Evolutionary conservation across 2,113 vertebrate species (phyloP).

Genomic region (Ranitomeya variabilis): DNA sequence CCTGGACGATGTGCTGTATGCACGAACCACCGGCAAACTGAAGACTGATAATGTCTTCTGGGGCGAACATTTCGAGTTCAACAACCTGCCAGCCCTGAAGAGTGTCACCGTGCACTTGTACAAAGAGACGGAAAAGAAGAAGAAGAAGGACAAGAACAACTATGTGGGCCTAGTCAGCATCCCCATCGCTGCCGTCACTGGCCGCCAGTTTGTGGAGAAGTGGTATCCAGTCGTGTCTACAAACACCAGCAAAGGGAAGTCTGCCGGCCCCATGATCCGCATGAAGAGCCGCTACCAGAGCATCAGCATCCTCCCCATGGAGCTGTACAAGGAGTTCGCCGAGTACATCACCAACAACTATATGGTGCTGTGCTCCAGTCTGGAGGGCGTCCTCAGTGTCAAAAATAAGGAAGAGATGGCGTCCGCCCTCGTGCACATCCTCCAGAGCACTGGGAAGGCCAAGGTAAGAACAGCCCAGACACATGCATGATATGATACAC

Average conservation of each 20-base stretch:
- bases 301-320: conserved; percentile 97
- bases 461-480: conserved; percentile 78
- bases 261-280: conserved; percentile 90
- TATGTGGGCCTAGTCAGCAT: conserved; percentile 93
- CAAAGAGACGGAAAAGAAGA: conserved; percentile 98
- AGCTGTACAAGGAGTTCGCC: conserved; percentile 98
- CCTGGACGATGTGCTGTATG: conserved; percentile 94
- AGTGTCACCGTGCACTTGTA: conserved; percentile 92
- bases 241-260: conserved; percentile 89
- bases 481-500: too few species aligned
- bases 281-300: conserved; percentile 97
- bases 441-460: conserved; percentile 97
- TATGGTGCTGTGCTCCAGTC: conserved; percentile 91
- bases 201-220: conserved; percentile 94
- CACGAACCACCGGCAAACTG: conserved; percentile 97
- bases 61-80: conserved; percentile 99
- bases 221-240: conserved; percentile 92
- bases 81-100: conserved; percentile 88
- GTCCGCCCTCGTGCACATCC: conserved; percentile 91
- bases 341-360: conserved; percentile 98
- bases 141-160: conserved; percentile 98
- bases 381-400: conserved; percentile 93
- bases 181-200: conserved; percentile 81
- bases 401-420: conserved; percentile 99
- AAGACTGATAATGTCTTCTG: conserved; percentile 98